A percentile compares a stretch with the other conserved stretches of the same genome.
These are phyloP conservation scores for Crocodylus rhombifer DNA, from an alignment of 2,797 vertebrate species.

Conservation along the genomic window DNA sequence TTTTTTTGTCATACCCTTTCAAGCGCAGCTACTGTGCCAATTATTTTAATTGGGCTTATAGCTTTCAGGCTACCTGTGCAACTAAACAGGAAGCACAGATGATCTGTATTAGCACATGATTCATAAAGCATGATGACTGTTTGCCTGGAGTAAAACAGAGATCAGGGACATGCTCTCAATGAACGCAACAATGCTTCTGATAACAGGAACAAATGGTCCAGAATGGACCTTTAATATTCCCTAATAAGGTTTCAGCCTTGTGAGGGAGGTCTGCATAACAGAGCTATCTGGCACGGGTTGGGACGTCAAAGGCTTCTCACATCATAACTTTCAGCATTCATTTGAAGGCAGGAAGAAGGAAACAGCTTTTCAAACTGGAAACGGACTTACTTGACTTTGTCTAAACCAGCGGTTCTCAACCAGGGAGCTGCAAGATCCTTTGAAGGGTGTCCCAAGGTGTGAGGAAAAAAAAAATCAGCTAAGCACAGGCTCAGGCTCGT, in stretches of 20 bases:
- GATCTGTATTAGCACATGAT: neutral
- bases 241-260: neutral
- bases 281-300: neutral
- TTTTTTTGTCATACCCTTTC: neutral
- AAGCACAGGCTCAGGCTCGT: too few species aligned
- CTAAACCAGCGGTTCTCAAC: too few species aligned
- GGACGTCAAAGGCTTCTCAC: neutral
- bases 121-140: neutral
- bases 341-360: neutral
- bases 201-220: neutral
- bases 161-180: neutral
- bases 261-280: neutral
- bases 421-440: too few species aligned
- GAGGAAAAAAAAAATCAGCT: too few species aligned
- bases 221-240: accelerated
- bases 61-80: neutral
- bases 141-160: neutral
- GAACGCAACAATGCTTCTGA: neutral
- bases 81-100: neutral
- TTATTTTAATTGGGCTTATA: neutral
- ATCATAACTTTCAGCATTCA: neutral
- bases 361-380: neutral
- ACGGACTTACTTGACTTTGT: neutral
- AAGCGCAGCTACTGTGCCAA: neutral
- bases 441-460: too few species aligned